Base-by-base conservation (phyloP, 2,797 vertebrate species). In the Loriculus beryllinus region DNA sequence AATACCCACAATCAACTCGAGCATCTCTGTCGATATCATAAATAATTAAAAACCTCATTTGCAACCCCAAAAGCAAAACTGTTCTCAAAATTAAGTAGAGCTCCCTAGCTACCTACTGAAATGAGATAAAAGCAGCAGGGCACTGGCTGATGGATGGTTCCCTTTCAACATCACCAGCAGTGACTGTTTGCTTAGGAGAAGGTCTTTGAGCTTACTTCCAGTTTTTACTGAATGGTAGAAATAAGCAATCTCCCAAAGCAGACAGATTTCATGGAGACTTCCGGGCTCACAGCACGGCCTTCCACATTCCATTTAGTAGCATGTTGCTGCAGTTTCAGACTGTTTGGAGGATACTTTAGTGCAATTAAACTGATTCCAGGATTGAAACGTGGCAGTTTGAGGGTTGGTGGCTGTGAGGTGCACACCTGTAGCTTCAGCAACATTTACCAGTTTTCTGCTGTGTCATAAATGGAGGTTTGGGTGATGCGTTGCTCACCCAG, bases 21-120 rank as follows among this genome's bases (percentile, higher is more conserved):
- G 88, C 78, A 68, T 74, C 81, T 87, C 93, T 37, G 52, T 45
- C 23, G 15, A 35, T 68, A 93, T 37, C 82, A 78, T 77, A 65
- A 91, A 92, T 94, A 92, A 89, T 92, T 94, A 89, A 95, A 94
- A 94, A 74, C 37, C 75, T 92, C 90, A 82, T 86, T 88, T 94
- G 49, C 88, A 95, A 82, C 42, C 92, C 81, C 75, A 82, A 93
- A 94, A 85, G 83, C 81, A 85, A 95, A 94, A 80, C 78, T 64
- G 63, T 80, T 92, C 90, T 92, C 49, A 65, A 91, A 93, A 94
- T 95, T 85, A 88, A 95, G 83, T 52, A 42, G 87, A 80, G 79
- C 60, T 96, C 85, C 76, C 92, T 49, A 59, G 93, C 72, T 69
- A 67, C 76, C 12, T 14, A 14, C 79, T 89, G 74, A 81, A 87